phyloP scores from a whole-genome alignment of 2,888 invertebrate species.

The Ophioninae sp. region DNA sequence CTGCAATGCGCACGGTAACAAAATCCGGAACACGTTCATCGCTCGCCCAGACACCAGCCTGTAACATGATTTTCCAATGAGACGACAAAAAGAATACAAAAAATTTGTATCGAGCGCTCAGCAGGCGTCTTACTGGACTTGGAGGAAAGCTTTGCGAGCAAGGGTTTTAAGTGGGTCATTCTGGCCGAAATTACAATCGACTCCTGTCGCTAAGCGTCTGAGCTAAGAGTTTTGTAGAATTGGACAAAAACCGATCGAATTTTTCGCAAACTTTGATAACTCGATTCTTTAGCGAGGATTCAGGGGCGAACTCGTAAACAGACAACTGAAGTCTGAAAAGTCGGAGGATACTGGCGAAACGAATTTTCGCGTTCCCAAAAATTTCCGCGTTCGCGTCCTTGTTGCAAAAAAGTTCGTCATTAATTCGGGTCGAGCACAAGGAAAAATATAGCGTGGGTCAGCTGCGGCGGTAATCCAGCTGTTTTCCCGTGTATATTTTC shows the following conservation, averaged over 20 bases:
- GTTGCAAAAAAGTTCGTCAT: constrained; percentile 6
- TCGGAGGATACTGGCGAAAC: neutral
- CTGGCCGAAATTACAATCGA: neutral
- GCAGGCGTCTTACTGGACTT: neutral
- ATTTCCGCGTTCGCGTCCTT: neutral
- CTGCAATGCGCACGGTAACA: constrained; percentile 84
- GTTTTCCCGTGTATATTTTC: constrained; percentile 58
- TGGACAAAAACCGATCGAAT: neutral
- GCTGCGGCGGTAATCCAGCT: constrained; percentile 69
- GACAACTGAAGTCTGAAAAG: neutral
- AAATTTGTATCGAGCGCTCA: neutral
- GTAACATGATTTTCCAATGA: constrained; percentile 61
- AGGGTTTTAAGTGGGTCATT: neutral
- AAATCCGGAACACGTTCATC: constrained; percentile 84
- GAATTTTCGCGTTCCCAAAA: no score
- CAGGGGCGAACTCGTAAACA: neutral
- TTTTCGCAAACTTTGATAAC: neutral
- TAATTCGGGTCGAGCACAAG: constrained; percentile 35
- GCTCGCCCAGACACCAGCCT: constrained; percentile 84
- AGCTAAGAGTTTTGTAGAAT: neutral
- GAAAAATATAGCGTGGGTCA: constrained; percentile 47
- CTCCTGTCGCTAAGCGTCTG: no score
- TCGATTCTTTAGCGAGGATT: neutral
- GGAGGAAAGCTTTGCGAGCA: neutral
- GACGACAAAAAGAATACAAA: no score